phyloP scores from a whole-genome alignment of 2,888 invertebrate species.

The Notodromas monacha region DNA sequence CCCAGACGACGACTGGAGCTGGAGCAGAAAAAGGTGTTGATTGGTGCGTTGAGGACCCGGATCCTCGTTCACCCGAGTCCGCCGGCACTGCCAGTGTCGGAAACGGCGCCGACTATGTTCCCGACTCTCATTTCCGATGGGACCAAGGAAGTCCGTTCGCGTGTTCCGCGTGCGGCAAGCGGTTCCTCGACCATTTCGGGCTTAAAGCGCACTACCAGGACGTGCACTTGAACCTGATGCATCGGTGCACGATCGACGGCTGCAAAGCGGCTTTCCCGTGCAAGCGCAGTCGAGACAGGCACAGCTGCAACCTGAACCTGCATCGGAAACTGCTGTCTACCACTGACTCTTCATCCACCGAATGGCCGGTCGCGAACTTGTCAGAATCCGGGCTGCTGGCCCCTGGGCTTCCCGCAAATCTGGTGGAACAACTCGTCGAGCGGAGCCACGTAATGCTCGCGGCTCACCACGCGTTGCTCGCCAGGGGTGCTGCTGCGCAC shows the following conservation, averaged over 20 bases:
- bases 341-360: too few relatives aligned
- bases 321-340: constrained; percentile 60
- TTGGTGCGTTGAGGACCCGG: constrained; percentile 9
- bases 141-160: constrained; percentile 66
- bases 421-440: too few relatives aligned
- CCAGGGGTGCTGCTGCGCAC: too few relatives aligned
- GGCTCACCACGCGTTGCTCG: too few relatives aligned
- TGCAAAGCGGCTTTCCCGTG: constrained; percentile 82
- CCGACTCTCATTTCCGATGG: constrained; percentile 37
- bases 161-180: constrained; percentile 66
- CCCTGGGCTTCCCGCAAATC: too few relatives aligned
- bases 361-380: too few relatives aligned
- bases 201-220: constrained; percentile 83
- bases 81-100: constrained; percentile 7
- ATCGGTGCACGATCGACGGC: constrained; percentile 71
- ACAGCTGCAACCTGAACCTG: constrained; percentile 60
- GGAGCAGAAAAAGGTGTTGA: constrained; percentile 9
- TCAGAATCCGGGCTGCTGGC: too few relatives aligned
- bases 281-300: constrained; percentile 61
- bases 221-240: constrained; percentile 74
- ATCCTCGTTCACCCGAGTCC: constrained; percentile 11
- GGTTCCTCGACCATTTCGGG: constrained; percentile 69
- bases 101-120: constrained; percentile 9
- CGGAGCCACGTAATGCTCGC: too few relatives aligned
- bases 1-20: constrained; percentile 9